These are phyloP conservation scores for Lepeophtheirus salmonis DNA, from an alignment of 1,140 invertebrate species.

Conservation along the genomic window DNA sequence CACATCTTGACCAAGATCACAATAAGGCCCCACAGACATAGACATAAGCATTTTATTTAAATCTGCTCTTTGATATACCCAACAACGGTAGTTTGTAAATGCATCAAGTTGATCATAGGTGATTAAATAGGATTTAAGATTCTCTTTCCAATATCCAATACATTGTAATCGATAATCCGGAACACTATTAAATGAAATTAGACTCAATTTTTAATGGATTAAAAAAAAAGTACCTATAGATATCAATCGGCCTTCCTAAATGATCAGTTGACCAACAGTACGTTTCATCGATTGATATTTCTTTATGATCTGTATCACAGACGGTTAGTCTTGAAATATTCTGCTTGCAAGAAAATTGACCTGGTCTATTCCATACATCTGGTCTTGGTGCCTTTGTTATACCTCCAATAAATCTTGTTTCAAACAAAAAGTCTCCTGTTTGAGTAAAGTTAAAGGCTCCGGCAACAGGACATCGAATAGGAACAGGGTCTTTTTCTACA, in stretches of 20 bases:
- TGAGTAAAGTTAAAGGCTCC: constrained; percentile 89
- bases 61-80: constrained; percentile 56
- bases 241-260: constrained; percentile 35
- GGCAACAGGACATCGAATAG: constrained; percentile 80
- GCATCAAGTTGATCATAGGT: constrained; percentile 92
- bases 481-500: constrained; percentile 67
- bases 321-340: constrained; percentile 34
- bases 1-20: constrained; percentile 72
- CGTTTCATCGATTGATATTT: constrained; percentile 36
- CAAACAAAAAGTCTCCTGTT: constrained; percentile 58
- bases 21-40: constrained; percentile 71
- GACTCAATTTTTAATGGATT: constrained; percentile 21
- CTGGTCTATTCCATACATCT: constrained; percentile 28
- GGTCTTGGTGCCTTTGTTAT: constrained; percentile 36
- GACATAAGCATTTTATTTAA: constrained; percentile 75
- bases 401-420: constrained; percentile 34
- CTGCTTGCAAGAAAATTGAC: constrained; percentile 28
- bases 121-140: constrained; percentile 86
- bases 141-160: constrained; percentile 94
- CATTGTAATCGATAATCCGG: constrained; percentile 87
- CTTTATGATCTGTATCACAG: constrained; percentile 33
- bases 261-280: constrained; percentile 38
- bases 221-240: constrained; percentile 24
- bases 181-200: constrained; percentile 38
- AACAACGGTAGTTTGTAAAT: constrained; percentile 84